Evolutionary conservation across 2,113 vertebrate species (phyloP), one percentile per base, ranked within the genome.

Genomic region (Ptyas mucosa): DNA sequence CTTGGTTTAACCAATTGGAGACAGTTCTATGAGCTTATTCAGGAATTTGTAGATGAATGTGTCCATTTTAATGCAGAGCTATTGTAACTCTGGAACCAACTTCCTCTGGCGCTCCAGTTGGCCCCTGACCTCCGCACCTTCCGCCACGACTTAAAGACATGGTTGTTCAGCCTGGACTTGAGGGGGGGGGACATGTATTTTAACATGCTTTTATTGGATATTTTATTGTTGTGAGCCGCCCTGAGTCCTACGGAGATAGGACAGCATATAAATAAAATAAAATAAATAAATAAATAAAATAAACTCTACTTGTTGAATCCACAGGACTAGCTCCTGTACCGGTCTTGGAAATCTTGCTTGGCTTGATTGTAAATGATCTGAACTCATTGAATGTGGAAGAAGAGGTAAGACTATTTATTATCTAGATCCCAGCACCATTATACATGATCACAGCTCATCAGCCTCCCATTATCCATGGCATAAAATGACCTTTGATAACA

Each of bases 351-450:
- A 51, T 0, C 0, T 0, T 85, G 90, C 92, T 86, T 92, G 51
- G 23, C 49, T 89, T 5, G 91, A 92, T 11, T 85, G 88, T 43
- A 57, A 94, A 95, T 75, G 86, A 69, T 90, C 43, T 34, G 85
- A 18, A 91, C 55, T 53, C 69, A 81, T 55, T 64, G 0, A 0
- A 51, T 53, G 43, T 88, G 61, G 87, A 64, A 39, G 34, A 96
- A 95, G 54, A 53, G 92, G 86, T 15, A 95, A 96, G 94, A 96
- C 97, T 93, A 85, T 96, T 94, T 97, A 92, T 97, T 96, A 94
- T 92, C 85, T 94, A 49, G 89, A 46, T 94, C 55, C 93, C 92
- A 55, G 85, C 85, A 15, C 95, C 95, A 91, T 96, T 94, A 96
- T 0, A 24, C 52, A 75, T 95, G 94, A 97, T 91, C 90, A 93